Evolutionary conservation across 2,888 invertebrate species (phyloP), one percentile per base, ranked within the genome.

Genomic region (Amblyteles armatorius): DNA sequence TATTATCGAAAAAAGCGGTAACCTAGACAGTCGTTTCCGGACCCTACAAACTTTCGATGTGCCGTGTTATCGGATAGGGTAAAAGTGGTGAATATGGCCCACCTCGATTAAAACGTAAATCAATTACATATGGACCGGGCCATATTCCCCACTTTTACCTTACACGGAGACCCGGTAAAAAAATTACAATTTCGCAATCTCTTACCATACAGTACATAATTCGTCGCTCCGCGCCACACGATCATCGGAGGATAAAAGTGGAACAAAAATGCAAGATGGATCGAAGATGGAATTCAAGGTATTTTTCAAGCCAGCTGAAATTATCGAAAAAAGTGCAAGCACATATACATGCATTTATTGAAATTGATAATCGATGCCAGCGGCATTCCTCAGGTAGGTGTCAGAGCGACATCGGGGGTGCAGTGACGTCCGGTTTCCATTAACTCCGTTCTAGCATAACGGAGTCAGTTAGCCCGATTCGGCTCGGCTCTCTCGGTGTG

Each of bases 401-500:
- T 79, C 79, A 50, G 55, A 72, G 80, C 77, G 83, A 81, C 76
- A 79, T 77, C 81, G 72, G 52, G 55, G 68, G 57, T 67, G 55
- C 78, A 82, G 71, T 83, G 85, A 85, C 85, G 80, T 85, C 82
- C 85, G 79, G 77, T 85, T 85, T 85, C 85, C 85, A 85, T 85
- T 85, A 83, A 85, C 82, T 85, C 77, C 77, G 68, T 83, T 82
- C 80, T 80, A 77, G 60, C 85, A 83, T 73, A 83, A 83, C 85
- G 85, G 79, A 85, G 85, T 78, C 82, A 83, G 82, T 85, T 67
- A 67, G 73, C 77, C 52, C 36, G 69, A 55, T 57, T 79, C 67
- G 82, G 48, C 55, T 77, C n/a, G 40, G 13, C 36, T 44, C 40
- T 63, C 63, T 11, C 26, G 57, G 44, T 77, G 50, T 55, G 81